A percentile compares a stretch with the other conserved stretches of the same genome.
Conservation (phyloP, 2,113 vertebrate species). For the Tragulus kanchil region DNA sequence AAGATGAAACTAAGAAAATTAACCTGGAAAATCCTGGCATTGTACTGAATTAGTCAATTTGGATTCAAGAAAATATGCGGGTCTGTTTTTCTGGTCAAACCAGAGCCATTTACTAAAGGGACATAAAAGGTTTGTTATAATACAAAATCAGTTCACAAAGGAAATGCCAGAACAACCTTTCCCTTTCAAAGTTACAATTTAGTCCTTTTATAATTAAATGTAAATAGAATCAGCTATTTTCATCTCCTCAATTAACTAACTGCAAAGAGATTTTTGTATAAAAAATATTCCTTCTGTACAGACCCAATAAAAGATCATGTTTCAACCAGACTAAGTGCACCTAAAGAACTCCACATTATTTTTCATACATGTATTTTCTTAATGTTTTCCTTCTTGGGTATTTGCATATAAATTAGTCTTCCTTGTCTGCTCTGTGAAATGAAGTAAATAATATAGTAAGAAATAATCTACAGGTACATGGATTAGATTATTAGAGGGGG, state of each 20-base stretch:
- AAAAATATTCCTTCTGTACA: conserved; percentile 59
- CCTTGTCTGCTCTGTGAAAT: conserved; percentile 66
- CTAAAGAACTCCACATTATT: background rate
- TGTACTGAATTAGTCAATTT: background rate
- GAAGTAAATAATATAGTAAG: conserved; percentile 82
- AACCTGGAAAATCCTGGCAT: conserved; percentile 7
- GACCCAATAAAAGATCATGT: conserved; percentile 27
- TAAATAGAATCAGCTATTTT: conserved; percentile 64
- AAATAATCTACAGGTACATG: conserved; percentile 60
- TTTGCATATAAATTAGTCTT: conserved; percentile 82
- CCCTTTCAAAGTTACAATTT: conserved; percentile 10
- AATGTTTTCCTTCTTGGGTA: conserved; percentile 62
- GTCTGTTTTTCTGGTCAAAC: background rate
- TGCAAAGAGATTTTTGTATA: conserved; percentile 60
- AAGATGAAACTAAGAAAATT: conserved; percentile 32
- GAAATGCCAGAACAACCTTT: conserved; percentile 59
- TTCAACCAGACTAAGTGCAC: conserved; percentile 62
- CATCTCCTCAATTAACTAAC: conserved; percentile 21
- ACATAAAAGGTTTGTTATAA: background rate
- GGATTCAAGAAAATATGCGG: background rate
- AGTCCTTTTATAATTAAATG: conserved; percentile 48
- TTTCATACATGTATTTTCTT: conserved; percentile 66
- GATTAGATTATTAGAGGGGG: conserved; percentile 60
- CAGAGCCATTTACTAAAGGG: conserved; percentile 21
- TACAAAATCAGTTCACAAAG: conserved; percentile 50